Evolutionary conservation across 2,888 invertebrate species (phyloP).

Genomic region (Macaria notata): DNA sequence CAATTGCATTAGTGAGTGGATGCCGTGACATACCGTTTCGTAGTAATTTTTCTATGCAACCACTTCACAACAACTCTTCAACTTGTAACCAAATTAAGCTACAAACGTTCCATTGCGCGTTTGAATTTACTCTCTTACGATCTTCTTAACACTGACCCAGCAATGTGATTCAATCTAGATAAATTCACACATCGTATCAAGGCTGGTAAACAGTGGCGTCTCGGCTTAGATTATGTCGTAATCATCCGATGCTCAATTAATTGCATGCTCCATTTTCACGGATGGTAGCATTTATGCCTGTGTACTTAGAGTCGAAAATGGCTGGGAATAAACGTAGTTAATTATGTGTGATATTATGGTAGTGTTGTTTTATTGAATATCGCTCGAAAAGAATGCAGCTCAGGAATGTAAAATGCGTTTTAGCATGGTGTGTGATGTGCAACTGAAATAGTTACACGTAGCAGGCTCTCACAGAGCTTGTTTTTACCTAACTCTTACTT

Average conservation of each 20-base stretch:
- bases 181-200: slow-evolving; percentile 38
- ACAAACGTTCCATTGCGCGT: slow-evolving; percentile 36
- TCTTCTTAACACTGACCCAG: slow-evolving; percentile 8
- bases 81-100: slow-evolving; percentile 20
- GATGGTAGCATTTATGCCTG: slow-evolving; percentile 50
- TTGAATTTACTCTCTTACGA: slow-evolving; percentile 1
- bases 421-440: slow-evolving; percentile 3
- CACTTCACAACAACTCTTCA: slow-evolving; percentile 30
- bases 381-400: slow-evolving; percentile 7
- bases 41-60: slow-evolving; percentile 55
- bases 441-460: slow-evolving; percentile 10
- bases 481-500: neutral
- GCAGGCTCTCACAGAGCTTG: neutral
- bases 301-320: slow-evolving; percentile 32
- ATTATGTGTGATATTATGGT: too few species aligned
- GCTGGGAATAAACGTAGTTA: too few species aligned
- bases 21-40: slow-evolving; percentile 60
- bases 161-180: slow-evolving; percentile 35
- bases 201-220: slow-evolving; percentile 37
- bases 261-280: slow-evolving; percentile 60
- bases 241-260: slow-evolving; percentile 64
- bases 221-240: slow-evolving; percentile 55
- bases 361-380: slow-evolving; percentile 6
- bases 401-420: slow-evolving; percentile 5
- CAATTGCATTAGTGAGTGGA: slow-evolving; percentile 54